Base-by-base conservation (phyloP, 2,888 invertebrate genomes). In the Oxytorus armatus region DNA sequence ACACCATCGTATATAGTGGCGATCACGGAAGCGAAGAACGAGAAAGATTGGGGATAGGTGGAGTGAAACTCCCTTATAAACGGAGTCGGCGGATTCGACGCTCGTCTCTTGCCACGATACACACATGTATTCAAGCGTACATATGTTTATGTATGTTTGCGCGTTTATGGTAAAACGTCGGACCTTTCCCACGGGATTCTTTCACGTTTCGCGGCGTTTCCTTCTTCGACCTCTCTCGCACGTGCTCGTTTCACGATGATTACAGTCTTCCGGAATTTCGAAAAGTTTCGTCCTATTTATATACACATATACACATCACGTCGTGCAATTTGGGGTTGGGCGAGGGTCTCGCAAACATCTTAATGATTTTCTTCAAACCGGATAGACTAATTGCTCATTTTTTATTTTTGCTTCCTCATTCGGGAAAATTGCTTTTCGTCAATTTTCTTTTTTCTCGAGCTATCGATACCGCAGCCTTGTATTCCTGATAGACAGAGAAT, bases 121-220 rank as follows among this genome's bases (percentile, higher is more conserved):
- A 44, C 29, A 21, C 18, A 53, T 25, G 42, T 18, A 29, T 3
- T 18, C 8, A 59, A 5, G 16, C 10, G 29, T 14, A 44, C 4
- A 42, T 68, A 42, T 42, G 33, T n/a, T 7, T 18, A 18, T n/a
- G 33, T 4, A 42, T 44, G 23, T n/a, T 33, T 5, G 25, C 11
- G 49, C 44, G 29, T 33, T 14, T 11, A 29, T 69, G 68, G 18
- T 16, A 39, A 36, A 63, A 73, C 53, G 39, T 18, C 53, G n/a
- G 76, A 79, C 42, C 77, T 80, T 80, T 80, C 80, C 73, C 80
- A 80, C 73, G 77, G 73, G 80, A 80, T 80, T 80, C 80, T 73
- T 77, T 80, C 77, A 80, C 80, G 80, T 77, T 76, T 77, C 68
- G 79, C 76, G 65, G 39, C 53, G 39, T 76, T 74, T 80, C 73